Evolutionary conservation across 1,140 invertebrate genomes (phyloP).

Genomic region (Drosophila asahinai): DNA sequence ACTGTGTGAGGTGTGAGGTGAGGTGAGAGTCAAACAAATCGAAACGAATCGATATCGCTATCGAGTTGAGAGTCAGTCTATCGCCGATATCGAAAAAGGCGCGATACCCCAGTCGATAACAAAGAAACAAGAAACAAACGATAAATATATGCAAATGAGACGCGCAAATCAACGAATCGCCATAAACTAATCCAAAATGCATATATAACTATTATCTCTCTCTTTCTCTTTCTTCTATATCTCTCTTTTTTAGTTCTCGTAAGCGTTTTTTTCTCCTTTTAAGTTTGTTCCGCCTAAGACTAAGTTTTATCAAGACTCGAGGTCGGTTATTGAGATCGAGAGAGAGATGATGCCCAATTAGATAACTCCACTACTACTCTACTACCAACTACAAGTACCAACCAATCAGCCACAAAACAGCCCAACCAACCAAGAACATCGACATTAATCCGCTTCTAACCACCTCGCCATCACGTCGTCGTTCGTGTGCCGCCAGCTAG

Average conservation of each 20-base stretch:
- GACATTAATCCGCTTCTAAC: conserved; percentile 63
- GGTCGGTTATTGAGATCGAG: conserved; percentile 63
- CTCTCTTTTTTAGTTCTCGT: conserved; percentile 74
- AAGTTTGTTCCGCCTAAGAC: conserved; percentile 73
- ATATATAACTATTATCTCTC: conserved; percentile 82
- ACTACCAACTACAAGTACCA: conserved; percentile 50
- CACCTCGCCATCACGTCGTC: conserved; percentile 45
- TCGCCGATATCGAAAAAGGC: conserved; percentile 54
- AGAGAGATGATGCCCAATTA: conserved; percentile 75
- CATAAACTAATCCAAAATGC: conserved; percentile 74
- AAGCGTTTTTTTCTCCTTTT: conserved; percentile 65
- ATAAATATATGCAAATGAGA: conserved; percentile 46
- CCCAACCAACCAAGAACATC: conserved; percentile 60
- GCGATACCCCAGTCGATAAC: conserved; percentile 38
- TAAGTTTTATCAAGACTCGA: conserved; percentile 44
- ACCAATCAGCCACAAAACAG: conserved; percentile 53
- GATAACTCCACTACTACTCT: conserved; percentile 61
- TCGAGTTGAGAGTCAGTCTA: conserved; percentile 49
- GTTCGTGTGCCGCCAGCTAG: conserved; percentile 41
- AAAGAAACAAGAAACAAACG: conserved; percentile 24
- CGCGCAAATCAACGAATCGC: conserved; percentile 49
- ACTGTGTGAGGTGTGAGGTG: conserved; percentile 72
- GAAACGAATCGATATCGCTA: conserved; percentile 28
- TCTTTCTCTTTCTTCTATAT: conserved; percentile 77
- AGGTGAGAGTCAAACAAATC: conserved; percentile 77